These are phyloP conservation scores for Aplidium turbinatum DNA, from an alignment of 23 tunicate genomes.

Conservation along the genomic window DNA sequence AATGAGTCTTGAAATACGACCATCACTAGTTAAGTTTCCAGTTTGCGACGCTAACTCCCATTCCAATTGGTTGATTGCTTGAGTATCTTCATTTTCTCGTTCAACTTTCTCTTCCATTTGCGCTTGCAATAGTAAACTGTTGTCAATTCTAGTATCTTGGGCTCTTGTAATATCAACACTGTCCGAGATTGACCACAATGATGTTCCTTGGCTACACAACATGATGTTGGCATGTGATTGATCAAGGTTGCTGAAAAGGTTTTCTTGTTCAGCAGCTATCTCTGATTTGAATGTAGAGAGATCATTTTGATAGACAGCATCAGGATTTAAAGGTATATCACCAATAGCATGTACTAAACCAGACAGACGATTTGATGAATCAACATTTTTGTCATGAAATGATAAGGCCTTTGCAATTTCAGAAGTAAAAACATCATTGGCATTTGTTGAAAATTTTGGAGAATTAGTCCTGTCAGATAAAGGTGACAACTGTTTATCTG, in stretches of 20 bases:
- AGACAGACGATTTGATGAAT: neutral
- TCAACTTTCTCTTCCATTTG: conserved; percentile 14
- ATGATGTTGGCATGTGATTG: neutral
- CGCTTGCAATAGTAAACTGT: too few species aligned
- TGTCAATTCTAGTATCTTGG: too few species aligned
- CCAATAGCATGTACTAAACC: conserved; percentile 45
- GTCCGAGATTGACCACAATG: conserved; percentile 9
- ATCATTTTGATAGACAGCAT: conserved; percentile 59
- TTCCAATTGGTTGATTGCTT: conserved; percentile 61
- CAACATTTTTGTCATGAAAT: neutral
- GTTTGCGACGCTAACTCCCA: conserved; percentile 92
- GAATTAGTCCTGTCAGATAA: too few species aligned
- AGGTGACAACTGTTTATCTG: too few species aligned
- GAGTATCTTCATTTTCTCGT: conserved; percentile 57
- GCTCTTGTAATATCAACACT: too few species aligned
- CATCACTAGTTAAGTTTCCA: conserved; percentile 81
- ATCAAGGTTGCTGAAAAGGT: conserved; percentile 13
- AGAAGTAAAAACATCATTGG: too few species aligned
- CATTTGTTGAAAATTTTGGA: too few species aligned
- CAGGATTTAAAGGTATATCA: conserved; percentile 73
- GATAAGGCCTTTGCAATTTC: too few species aligned
- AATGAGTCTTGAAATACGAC: conserved; percentile 80
- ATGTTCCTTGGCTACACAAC: conserved; percentile 6
- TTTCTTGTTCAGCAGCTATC: neutral
- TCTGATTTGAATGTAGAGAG: conserved; percentile 35